Conservation (phyloP, 2,797 vertebrate species). For the Arrhamphus sclerolepis region DNA sequence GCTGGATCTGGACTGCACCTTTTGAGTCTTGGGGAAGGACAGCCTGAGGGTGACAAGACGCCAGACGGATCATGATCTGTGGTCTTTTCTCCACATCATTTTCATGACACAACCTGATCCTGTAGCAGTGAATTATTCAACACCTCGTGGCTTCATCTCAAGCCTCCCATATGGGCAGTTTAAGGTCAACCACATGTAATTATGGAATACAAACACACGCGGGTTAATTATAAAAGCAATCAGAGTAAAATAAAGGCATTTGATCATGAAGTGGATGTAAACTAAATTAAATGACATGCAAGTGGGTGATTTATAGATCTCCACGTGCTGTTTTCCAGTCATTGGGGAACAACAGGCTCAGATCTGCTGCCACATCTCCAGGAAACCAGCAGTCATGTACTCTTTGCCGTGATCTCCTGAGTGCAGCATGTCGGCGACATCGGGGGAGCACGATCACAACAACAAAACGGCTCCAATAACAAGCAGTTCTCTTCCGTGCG, state of each 20-base stretch:
- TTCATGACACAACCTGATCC: constrained; percentile 62
- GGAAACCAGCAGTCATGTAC: constrained; percentile 63
- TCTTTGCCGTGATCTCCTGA: constrained; percentile 65
- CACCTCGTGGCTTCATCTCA: constrained; percentile 43
- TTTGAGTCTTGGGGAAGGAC: constrained; percentile 16
- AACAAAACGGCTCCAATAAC: constrained; percentile 67
- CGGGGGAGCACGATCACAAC: constrained; percentile 58
- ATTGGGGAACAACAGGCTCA: constrained; percentile 45
- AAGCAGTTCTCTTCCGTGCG: constrained; percentile 28
- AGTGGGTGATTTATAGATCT: constrained; percentile 13
- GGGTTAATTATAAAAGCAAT: constrained; percentile 1
- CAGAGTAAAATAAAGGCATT: not conserved
- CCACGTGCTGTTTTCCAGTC: constrained; percentile 26
- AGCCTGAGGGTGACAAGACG: constrained; percentile 9
- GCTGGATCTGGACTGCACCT: constrained; percentile 9
- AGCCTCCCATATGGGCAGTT: constrained; percentile 45
- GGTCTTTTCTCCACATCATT: constrained; percentile 35
- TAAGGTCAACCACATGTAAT: constrained; percentile 20
- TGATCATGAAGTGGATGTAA: not conserved
- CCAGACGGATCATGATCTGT: constrained; percentile 48
- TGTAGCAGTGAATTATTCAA: constrained; percentile 74
- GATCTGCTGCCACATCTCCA: constrained; percentile 59
- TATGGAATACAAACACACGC: constrained; percentile 17
- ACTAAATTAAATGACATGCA: constrained; percentile 1
- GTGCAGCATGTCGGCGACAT: constrained; percentile 60